A percentile compares a stretch with the other conserved stretches of the same genome.
phyloP scores from a whole-genome alignment of 2,797 vertebrate species.

The Spondyliosoma cantharus region DNA sequence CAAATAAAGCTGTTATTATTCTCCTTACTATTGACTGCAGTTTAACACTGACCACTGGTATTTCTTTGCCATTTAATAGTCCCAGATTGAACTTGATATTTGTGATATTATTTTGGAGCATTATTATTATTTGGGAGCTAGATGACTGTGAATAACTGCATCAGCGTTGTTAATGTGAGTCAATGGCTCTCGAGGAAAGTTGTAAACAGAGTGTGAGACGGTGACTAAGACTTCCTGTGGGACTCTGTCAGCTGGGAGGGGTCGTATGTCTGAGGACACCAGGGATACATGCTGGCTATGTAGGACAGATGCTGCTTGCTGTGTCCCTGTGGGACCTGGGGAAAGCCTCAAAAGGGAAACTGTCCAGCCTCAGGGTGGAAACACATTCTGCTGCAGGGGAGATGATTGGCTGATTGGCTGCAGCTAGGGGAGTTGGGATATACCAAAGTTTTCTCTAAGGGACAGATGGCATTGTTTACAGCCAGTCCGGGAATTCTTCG shows the following conservation, averaged over 20 bases:
- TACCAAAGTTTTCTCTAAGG: constrained; percentile 62
- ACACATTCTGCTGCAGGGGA: constrained; percentile 62
- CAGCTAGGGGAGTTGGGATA: constrained; percentile 66
- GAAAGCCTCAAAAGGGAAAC: constrained; percentile 68
- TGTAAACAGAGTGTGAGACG: constrained; percentile 51
- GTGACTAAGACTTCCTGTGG: constrained; percentile 61
- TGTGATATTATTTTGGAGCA: not conserved
- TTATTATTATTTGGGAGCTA: too few relatives aligned
- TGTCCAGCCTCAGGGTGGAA: constrained; percentile 60
- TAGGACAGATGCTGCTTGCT: constrained; percentile 67
- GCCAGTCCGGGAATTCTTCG: constrained; percentile 53
- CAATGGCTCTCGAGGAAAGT: constrained; percentile 16
- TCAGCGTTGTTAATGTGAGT: constrained; percentile 8
- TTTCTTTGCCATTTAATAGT: not conserved
- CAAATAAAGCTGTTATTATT: too few relatives aligned
- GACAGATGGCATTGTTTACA: constrained; percentile 58
- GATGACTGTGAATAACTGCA: not conserved
- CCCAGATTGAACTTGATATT: not conserved
- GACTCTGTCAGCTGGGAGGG: constrained; percentile 52
- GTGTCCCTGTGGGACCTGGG: constrained; percentile 59
- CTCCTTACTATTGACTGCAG: not conserved
- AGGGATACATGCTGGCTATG: constrained; percentile 52
- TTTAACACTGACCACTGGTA: not conserved
- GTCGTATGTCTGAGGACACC: constrained; percentile 40
- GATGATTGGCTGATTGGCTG: constrained; percentile 44